phyloP scores from a whole-genome alignment of 2,113 vertebrate species.

The Egretta garzetta region DNA sequence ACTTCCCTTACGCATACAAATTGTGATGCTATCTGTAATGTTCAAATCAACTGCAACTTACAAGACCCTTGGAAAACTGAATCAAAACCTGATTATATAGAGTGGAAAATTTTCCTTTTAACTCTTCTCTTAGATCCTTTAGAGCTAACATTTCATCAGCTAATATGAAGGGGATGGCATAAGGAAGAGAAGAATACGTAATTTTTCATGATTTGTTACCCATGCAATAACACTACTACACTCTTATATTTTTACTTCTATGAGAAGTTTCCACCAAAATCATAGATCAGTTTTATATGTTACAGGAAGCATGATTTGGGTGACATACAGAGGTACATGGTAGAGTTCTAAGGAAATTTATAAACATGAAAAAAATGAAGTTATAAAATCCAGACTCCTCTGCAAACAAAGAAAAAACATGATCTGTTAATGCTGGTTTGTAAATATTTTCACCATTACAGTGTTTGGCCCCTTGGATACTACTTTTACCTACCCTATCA shows the following conservation, averaged over 20 bases:
- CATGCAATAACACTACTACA: background rate
- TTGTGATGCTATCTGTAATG: background rate
- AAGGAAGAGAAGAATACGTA: background rate
- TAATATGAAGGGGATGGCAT: background rate
- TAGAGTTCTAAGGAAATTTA: conserved; percentile 20
- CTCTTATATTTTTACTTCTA: background rate
- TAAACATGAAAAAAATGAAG: background rate
- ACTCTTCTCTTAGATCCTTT: background rate
- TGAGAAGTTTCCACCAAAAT: background rate
- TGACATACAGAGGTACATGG: background rate
- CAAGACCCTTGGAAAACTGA: background rate
- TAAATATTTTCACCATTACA: background rate
- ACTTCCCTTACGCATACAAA: background rate
- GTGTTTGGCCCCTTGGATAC: background rate
- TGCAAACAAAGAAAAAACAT: background rate
- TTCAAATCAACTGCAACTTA: background rate
- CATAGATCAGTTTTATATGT: background rate
- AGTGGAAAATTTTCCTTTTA: background rate
- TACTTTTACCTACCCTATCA: background rate
- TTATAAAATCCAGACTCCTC: background rate
- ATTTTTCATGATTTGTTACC: background rate
- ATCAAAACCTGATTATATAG: background rate
- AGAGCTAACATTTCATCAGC: background rate
- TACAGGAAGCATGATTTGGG: background rate
- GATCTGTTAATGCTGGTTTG: background rate